Percentiles rank a stretch among this genome's conserved stretches.
Conservation (phyloP, 2,113 vertebrate species). For the Muscicapa adusta region DNA sequence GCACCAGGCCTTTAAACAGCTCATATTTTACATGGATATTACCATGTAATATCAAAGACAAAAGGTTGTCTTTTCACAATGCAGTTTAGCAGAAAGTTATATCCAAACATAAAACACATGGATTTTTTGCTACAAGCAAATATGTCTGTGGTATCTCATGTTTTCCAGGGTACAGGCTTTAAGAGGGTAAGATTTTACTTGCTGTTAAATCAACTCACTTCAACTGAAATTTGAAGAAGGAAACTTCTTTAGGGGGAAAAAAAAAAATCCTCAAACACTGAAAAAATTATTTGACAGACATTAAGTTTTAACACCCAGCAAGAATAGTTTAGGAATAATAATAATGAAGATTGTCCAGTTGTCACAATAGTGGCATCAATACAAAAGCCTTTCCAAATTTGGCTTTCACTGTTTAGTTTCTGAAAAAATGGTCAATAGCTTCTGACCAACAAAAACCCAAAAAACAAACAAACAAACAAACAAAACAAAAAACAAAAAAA, state of each 20-base stretch:
- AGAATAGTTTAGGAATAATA: background rate
- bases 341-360: background rate
- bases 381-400: background rate
- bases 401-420: background rate
- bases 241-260: background rate
- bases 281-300: background rate
- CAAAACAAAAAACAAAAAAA: background rate
- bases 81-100: background rate
- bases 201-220: background rate
- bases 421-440: background rate
- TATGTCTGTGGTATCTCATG: background rate
- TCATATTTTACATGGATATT: background rate
- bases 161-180: background rate
- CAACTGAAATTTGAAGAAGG: background rate
- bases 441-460: background rate
- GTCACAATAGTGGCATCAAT: background rate
- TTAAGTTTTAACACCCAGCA: background rate
- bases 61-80: background rate
- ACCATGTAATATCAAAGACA: too few species aligned
- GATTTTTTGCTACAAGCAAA: background rate
- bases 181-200: background rate
- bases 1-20: background rate
- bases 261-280: background rate
- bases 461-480: background rate
- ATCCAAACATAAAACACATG: background rate